Percentiles rank a stretch among this genome's conserved stretches.
Conservation (phyloP, 2,797 vertebrate genomes). For the Hozukius guyotensis region DNA sequence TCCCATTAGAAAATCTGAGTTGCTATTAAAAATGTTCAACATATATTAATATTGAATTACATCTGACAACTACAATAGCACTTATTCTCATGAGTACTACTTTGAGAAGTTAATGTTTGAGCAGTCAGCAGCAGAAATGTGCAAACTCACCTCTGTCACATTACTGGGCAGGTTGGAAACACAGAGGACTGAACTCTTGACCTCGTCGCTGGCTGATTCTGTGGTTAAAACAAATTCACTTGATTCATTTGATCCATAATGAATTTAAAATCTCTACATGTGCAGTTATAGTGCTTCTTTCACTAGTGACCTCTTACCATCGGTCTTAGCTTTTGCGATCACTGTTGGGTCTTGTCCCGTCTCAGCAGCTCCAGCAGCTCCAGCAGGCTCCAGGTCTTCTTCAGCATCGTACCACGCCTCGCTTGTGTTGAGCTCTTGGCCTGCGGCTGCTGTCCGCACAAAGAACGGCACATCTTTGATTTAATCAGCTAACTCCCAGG, state of each 20-base stretch:
- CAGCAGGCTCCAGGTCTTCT: conserved; percentile 62
- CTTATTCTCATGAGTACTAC: rapidly evolving
- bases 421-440: conserved; percentile 31
- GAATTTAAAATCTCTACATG: background rate
- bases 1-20: background rate
- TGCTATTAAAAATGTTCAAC: background rate
- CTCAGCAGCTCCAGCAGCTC: background rate
- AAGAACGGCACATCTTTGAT: background rate
- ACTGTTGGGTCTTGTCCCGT: background rate
- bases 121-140: background rate
- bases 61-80: background rate
- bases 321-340: background rate
- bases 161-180: conserved; percentile 53
- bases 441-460: background rate
- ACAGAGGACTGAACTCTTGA: conserved; percentile 17
- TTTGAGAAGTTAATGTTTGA: no score
- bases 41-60: background rate
- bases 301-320: background rate
- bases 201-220: conserved; percentile 18
- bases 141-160: conserved; percentile 65
- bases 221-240: background rate
- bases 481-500: background rate
- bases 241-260: background rate
- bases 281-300: background rate
- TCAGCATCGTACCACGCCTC: conserved; percentile 81